Conservation (phyloP, 2,888 invertebrate species). For the Nemapogon koenigi region DNA sequence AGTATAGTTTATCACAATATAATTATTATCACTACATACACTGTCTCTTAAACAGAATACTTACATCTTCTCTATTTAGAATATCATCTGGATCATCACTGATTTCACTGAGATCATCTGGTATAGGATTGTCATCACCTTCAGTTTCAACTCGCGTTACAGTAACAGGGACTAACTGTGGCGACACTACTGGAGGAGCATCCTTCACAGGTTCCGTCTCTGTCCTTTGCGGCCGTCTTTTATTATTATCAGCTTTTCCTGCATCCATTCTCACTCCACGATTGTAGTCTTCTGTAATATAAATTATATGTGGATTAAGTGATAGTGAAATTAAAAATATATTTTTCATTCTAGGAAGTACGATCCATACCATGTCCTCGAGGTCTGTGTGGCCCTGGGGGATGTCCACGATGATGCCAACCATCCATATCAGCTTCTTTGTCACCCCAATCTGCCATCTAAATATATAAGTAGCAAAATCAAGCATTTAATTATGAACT, state of each 20-base stretch:
- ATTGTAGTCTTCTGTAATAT: slow-evolving; percentile 41
- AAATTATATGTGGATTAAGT: neutral
- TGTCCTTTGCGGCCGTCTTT: slow-evolving; percentile 34
- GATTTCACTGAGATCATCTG: slow-evolving; percentile 84
- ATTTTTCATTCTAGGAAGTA: too few species aligned
- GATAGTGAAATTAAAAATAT: too few species aligned
- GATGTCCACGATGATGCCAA: slow-evolving; percentile 56
- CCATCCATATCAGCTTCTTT: slow-evolving; percentile 53
- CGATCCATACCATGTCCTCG: slow-evolving; percentile 37
- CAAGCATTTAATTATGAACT: too few species aligned
- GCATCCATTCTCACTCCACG: slow-evolving; percentile 49
- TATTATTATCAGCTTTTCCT: slow-evolving; percentile 43
- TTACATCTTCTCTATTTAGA: slow-evolving; percentile 77
- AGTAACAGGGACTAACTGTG: slow-evolving; percentile 24
- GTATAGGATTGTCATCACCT: slow-evolving; percentile 58
- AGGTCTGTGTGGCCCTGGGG: slow-evolving; percentile 55
- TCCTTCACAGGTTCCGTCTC: slow-evolving; percentile 30
- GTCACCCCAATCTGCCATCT: slow-evolving; percentile 61
- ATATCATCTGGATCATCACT: slow-evolving; percentile 91
- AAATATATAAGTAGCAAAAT: too few species aligned
- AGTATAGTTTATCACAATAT: too few species aligned
- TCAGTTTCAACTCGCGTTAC: slow-evolving; percentile 42
- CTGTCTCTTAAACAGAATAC: slow-evolving; percentile 18
- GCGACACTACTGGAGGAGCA: slow-evolving; percentile 35
- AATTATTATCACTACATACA: too few species aligned